phyloP scores from a whole-genome alignment of 2,113 vertebrate species.

The Paramormyrops kingsleyae region DNA sequence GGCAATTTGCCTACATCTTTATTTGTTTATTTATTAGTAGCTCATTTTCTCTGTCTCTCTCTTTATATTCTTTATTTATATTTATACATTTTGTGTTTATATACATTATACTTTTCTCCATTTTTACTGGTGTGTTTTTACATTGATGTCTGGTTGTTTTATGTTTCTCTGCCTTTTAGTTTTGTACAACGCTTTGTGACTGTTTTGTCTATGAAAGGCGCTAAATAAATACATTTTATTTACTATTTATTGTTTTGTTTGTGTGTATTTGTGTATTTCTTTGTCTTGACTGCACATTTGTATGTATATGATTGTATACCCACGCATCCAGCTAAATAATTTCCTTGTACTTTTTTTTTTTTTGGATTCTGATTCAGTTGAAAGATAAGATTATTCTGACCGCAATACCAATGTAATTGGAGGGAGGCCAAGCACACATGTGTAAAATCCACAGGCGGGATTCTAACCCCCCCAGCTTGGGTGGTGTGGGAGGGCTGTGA shows the following conservation, averaged over 20 bases:
- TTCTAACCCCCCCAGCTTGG: not conserved
- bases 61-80: not conserved
- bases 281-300: not conserved
- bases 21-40: not conserved
- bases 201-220: no score
- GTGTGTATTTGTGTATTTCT: not conserved
- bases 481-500: not conserved
- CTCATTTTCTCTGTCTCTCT: not conserved
- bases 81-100: not conserved
- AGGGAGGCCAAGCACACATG: not conserved
- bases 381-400: not conserved
- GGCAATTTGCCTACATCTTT: not conserved
- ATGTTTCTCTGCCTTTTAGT: no score
- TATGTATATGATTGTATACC: no score
- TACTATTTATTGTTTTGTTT: not conserved
- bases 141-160: no score
- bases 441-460: not conserved
- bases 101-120: no score
- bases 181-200: no score
- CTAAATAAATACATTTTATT: no score
- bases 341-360: not conserved
- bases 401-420: not conserved
- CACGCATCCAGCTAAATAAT: not conserved
- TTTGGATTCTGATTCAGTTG: not conserved
- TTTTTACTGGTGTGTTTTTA: no score